phyloP scores from a whole-genome alignment of 2,888 invertebrate species.

The Catocala nupta region DNA sequence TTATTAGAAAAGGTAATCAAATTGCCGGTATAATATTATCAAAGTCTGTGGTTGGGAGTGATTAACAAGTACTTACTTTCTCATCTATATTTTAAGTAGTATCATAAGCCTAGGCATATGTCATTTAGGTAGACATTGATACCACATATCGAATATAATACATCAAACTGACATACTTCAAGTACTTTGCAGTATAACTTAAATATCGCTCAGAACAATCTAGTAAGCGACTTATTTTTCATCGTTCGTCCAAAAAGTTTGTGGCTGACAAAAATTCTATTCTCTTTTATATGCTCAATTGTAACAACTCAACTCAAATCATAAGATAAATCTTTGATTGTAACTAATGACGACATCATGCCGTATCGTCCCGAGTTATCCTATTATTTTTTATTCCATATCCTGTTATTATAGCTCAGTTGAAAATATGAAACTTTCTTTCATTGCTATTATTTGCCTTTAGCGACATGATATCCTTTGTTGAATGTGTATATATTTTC shows the following conservation, averaged over 20 bases:
- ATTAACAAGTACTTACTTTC: too few relatives aligned
- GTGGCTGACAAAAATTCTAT: slow-evolving; percentile 24
- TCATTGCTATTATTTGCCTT: slow-evolving; percentile 22
- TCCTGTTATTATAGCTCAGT: slow-evolving; percentile 40
- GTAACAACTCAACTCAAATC: slow-evolving; percentile 38
- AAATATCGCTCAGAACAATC: too few relatives aligned
- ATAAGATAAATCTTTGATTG: slow-evolving; percentile 49
- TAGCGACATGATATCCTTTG: slow-evolving; percentile 2
- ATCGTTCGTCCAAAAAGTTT: slow-evolving; percentile 7
- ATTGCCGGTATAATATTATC: too few relatives aligned
- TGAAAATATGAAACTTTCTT: slow-evolving; percentile 27
- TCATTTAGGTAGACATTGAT: too few relatives aligned
- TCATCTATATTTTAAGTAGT: too few relatives aligned
- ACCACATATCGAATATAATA: too few relatives aligned
- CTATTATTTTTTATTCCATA: slow-evolving; percentile 46
- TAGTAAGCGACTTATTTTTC: not conserved
- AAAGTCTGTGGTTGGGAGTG: too few relatives aligned
- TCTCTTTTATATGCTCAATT: slow-evolving; percentile 38
- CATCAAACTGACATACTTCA: too few relatives aligned
- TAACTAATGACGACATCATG: slow-evolving; percentile 48
- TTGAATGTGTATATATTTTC: not conserved
- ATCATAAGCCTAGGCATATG: too few relatives aligned
- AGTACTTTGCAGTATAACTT: too few relatives aligned
- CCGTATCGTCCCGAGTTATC: slow-evolving; percentile 30
- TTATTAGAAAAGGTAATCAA: too few relatives aligned